Evolutionary conservation across 2,113 vertebrate species (phyloP).

Genomic region (Tapirus terrestris): DNA sequence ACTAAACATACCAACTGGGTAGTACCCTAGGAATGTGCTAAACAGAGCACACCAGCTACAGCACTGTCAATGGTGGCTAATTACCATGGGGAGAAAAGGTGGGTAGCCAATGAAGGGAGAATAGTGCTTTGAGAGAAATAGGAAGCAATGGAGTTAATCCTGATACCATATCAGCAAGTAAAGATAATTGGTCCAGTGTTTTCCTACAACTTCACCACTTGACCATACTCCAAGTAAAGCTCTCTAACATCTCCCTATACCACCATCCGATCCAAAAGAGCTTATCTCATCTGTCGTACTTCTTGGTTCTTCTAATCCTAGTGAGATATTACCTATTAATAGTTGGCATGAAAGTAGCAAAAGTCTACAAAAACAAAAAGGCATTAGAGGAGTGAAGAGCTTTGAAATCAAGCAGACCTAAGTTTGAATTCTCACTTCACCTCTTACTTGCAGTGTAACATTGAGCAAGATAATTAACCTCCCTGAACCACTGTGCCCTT

Average conservation of each 20-base stretch:
- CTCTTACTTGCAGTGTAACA: neutral
- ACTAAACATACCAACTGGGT: neutral
- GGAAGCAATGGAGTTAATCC: neutral
- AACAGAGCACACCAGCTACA: neutral
- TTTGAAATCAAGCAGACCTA: slow-evolving; percentile 2
- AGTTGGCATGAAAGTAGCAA: slow-evolving; percentile 3
- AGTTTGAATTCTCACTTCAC: neutral
- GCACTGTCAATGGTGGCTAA: neutral
- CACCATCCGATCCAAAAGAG: neutral
- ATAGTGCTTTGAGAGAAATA: slow-evolving; percentile 21
- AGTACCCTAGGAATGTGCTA: neutral
- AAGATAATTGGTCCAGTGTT: neutral
- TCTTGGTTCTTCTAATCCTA: neutral
- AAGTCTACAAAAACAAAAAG: slow-evolving; percentile 3
- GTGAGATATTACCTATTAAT: neutral
- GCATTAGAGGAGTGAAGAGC: neutral
- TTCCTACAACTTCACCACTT: neutral
- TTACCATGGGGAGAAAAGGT: neutral
- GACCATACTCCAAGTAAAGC: neutral
- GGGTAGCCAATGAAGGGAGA: neutral
- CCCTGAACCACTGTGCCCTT: neutral
- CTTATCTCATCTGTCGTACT: neutral
- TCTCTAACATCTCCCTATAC: neutral
- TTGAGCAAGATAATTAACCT: slow-evolving; percentile 36
- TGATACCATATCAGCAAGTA: neutral